These are phyloP conservation scores for Pachydiplax longipennis DNA, from an alignment of 2,888 invertebrate genomes.

Conservation along the genomic window DNA sequence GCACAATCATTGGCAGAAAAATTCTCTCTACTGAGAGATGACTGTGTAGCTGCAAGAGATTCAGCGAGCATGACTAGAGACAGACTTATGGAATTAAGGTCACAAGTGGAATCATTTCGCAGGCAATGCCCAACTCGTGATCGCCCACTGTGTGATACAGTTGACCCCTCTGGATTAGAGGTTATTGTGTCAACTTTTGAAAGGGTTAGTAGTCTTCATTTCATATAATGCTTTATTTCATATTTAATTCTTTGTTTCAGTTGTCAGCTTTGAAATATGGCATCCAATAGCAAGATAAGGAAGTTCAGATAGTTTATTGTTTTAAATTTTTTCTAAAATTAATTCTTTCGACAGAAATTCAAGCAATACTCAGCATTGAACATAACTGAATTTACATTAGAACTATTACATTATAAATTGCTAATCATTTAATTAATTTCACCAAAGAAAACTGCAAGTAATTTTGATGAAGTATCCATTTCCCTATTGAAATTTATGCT, in stretches of 20 bases:
- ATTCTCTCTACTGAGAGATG: conserved; percentile 66
- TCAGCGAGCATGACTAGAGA: conserved; percentile 66
- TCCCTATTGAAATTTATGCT: too few species aligned
- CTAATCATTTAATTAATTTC: too few species aligned
- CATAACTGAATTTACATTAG: too few species aligned
- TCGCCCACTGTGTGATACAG: conserved; percentile 76
- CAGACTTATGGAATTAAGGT: conserved; percentile 67
- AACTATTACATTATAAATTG: too few species aligned
- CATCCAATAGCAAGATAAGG: background rate
- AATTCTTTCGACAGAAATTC: too few species aligned
- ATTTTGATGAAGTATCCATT: too few species aligned
- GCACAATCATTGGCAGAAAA: conserved; percentile 67
- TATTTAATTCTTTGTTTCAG: too few species aligned
- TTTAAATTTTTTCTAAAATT: too few species aligned
- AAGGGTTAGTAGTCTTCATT: conserved; percentile 61
- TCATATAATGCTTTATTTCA: background rate
- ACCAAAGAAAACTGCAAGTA: too few species aligned
- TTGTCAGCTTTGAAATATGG: background rate
- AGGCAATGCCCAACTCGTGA: conserved; percentile 75
- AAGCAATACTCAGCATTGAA: too few species aligned
- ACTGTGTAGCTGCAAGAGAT: conserved; percentile 65
- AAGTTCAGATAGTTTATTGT: background rate
- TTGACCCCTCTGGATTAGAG: conserved; percentile 75
- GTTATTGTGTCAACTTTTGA: conserved; percentile 67
- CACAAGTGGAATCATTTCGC: conserved; percentile 67